These are phyloP conservation scores for Pandemis corylana DNA, from an alignment of 2,888 invertebrate genomes.

Conservation along the genomic window DNA sequence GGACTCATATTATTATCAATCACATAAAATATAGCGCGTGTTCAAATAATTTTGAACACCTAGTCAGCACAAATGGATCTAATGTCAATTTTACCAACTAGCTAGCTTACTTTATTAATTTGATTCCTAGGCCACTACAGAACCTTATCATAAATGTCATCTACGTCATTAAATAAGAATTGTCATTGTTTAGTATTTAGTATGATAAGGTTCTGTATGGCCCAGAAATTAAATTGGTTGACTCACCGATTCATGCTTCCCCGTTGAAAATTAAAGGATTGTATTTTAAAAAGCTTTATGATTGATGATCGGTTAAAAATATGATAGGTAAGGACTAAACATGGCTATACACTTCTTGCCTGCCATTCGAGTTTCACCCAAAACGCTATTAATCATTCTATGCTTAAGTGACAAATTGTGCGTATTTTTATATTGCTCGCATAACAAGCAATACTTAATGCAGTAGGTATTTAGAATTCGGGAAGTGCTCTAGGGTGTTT, in stretches of 20 bases:
- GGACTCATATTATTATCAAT: no score
- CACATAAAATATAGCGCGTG: no score
- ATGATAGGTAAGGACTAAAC: constrained; percentile 40
- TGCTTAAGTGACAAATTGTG: constrained; percentile 54
- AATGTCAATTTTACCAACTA: no score
- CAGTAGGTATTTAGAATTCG: background rate
- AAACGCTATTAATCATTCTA: constrained; percentile 58
- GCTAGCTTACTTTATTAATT: no score
- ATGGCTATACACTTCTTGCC: constrained; percentile 20
- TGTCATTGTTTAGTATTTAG: no score
- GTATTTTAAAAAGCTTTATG: constrained; percentile 55
- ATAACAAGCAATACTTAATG: background rate
- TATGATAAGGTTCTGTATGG: no score
- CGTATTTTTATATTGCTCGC: constrained; percentile 31
- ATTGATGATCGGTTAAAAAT: constrained; percentile 58
- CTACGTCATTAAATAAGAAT: no score
- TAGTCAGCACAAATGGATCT: no score
- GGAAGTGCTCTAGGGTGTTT: background rate
- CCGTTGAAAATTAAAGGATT: constrained; percentile 38
- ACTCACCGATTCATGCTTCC: background rate
- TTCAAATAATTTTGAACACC: no score
- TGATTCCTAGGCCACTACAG: no score
- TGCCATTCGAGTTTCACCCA: constrained; percentile 29
- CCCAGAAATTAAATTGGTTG: no score
- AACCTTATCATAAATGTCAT: no score